Percentiles rank a stretch among this genome's conserved stretches.
Conservation (phyloP, 2,113 vertebrate genomes). For the Vireo altiloquus region DNA sequence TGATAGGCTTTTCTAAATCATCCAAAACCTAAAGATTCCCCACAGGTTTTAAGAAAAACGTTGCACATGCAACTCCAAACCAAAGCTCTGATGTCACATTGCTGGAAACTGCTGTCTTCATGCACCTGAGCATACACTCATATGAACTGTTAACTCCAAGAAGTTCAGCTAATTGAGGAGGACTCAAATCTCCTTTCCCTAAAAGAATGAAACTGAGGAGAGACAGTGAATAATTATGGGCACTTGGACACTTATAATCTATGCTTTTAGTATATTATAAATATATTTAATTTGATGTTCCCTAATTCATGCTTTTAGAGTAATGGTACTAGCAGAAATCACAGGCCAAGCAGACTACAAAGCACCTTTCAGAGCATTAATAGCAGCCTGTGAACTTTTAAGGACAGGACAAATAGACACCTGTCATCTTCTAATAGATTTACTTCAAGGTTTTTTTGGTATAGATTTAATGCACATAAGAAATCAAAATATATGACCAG, state of each 20-base stretch:
- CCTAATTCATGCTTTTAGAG: neutral
- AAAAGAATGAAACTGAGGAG: neutral
- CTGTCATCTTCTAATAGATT: neutral
- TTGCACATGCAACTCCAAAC: neutral
- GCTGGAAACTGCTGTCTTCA: neutral
- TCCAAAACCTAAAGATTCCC: neutral
- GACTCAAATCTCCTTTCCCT: neutral
- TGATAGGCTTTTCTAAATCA: neutral
- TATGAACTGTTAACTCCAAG: neutral
- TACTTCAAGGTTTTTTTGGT: neutral
- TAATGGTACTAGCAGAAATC: neutral
- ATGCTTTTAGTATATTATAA: neutral
- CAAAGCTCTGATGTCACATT: neutral
- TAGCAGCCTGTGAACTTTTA: neutral
- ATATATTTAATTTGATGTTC: neutral
- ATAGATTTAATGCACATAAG: neutral
- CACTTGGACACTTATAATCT: neutral
- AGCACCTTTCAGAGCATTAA: neutral
- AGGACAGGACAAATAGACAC: neutral
- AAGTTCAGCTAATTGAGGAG: neutral
- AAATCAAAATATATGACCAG: neutral
- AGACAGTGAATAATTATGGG: neutral
- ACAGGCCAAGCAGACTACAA: neutral
- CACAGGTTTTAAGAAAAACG: neutral
- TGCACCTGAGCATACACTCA: neutral